phyloP scores from a whole-genome alignment of 2,888 invertebrate species.

The Corbicula japonica region DNA sequence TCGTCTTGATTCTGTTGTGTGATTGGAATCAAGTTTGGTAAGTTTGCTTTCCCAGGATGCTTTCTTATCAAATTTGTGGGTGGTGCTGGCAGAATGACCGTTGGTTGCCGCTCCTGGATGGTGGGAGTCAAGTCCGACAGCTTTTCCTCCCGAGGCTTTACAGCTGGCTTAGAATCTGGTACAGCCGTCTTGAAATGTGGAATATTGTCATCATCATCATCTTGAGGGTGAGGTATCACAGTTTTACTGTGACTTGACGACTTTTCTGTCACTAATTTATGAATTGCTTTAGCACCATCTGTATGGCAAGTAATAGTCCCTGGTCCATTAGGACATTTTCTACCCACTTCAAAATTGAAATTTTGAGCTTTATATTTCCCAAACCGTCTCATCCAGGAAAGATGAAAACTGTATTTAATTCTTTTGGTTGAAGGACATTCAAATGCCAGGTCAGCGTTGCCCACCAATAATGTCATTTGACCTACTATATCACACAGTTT shows the following conservation, averaged over 20 bases:
- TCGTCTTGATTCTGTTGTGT: background rate
- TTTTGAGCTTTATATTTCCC: slow-evolving; percentile 62
- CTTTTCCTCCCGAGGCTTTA: too few species aligned
- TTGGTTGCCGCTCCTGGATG: slow-evolving; percentile 6
- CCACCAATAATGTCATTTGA: slow-evolving; percentile 33
- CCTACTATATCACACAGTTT: slow-evolving; percentile 52
- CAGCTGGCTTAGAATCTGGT: too few species aligned
- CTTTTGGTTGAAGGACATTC: slow-evolving; percentile 40
- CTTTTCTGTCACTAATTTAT: slow-evolving; percentile 45
- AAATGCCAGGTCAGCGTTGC: slow-evolving; percentile 41
- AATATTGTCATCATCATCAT: slow-evolving; percentile 6
- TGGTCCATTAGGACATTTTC: slow-evolving; percentile 82
- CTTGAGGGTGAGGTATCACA: slow-evolving; percentile 27
- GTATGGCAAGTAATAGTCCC: slow-evolving; percentile 68
- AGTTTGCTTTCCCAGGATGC: slow-evolving; percentile 49
- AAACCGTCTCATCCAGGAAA: slow-evolving; percentile 55
- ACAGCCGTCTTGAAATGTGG: background rate
- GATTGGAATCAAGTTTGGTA: slow-evolving; percentile 38
- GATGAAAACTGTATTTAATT: slow-evolving; percentile 42
- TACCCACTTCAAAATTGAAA: slow-evolving; percentile 81
- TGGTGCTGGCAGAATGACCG: background rate
- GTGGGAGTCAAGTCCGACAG: too few species aligned
- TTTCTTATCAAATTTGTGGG: slow-evolving; percentile 1
- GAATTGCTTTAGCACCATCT: slow-evolving; percentile 48
- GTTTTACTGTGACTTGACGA: slow-evolving; percentile 39